Evolutionary conservation across 2,797 vertebrate genomes (phyloP).

Genomic region (Tauraco hartlaubi): DNA sequence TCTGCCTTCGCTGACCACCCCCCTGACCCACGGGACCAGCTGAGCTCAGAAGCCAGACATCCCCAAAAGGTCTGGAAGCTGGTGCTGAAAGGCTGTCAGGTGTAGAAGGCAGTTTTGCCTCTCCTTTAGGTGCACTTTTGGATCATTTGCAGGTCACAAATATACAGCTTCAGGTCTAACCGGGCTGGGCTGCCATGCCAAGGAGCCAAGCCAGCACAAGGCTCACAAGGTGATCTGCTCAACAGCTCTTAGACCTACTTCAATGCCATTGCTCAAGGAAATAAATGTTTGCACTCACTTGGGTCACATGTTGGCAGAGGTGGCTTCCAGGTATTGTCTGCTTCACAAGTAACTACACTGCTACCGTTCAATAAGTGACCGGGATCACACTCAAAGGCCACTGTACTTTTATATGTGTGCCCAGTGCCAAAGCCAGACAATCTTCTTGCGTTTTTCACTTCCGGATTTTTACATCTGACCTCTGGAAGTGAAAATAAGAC

Average conservation of each 20-base stretch:
- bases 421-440: neutral
- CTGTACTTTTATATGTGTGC: neutral
- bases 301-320: conserved; percentile 37
- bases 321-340: conserved; percentile 45
- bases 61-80: neutral
- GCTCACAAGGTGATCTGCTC: neutral
- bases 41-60: neutral
- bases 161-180: neutral
- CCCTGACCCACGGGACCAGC: neutral
- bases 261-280: neutral
- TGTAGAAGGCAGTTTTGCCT: neutral
- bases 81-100: neutral
- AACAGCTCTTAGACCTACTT: neutral
- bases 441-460: neutral
- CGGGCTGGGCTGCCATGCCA: neutral
- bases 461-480: conserved; percentile 36
- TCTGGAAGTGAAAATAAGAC: neutral
- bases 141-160: neutral
- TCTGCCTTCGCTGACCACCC: neutral
- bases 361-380: conserved; percentile 9
- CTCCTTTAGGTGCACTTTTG: neutral
- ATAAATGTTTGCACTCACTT: conserved; percentile 40
- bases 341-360: neutral
- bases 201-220: neutral
- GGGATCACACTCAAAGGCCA: conserved; percentile 24